Percentiles rank a stretch among this genome's conserved stretches.
These are phyloP conservation scores for Cryptosula pallasiana DNA, from an alignment of 2,888 invertebrate genomes.

Conservation along the genomic window DNA sequence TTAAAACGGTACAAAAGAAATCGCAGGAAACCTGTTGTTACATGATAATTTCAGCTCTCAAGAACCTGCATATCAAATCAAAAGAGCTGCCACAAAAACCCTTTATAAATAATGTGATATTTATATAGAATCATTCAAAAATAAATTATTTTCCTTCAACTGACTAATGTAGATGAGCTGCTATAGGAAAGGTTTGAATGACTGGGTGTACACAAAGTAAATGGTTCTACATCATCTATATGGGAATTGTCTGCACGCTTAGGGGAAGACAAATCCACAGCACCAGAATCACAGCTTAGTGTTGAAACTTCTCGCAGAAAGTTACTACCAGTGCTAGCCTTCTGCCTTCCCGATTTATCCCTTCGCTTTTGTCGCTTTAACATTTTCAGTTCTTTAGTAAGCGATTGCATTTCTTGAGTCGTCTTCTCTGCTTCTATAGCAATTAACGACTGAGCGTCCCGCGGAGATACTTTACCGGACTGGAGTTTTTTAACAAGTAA, in stretches of 20 bases:
- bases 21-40: no score
- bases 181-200: background rate
- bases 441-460: constrained; percentile 7
- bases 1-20: background rate
- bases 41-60: no score
- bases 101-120: no score
- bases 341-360: background rate
- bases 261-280: constrained; percentile 13
- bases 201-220: background rate
- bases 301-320: background rate
- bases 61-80: no score
- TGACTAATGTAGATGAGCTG: background rate
- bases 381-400: constrained; percentile 20
- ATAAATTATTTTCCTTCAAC: no score
- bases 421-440: constrained; percentile 5
- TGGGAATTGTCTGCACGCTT: background rate
- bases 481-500: background rate
- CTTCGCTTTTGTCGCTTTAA: background rate
- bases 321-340: background rate
- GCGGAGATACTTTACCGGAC: background rate
- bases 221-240: background rate
- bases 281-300: constrained; percentile 18
- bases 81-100: no score
- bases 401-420: constrained; percentile 11
- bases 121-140: no score